Evolutionary conservation across 2,113 vertebrate species (phyloP), one percentile per base, ranked within the genome.

Genomic region (Fregetta grallaria): DNA sequence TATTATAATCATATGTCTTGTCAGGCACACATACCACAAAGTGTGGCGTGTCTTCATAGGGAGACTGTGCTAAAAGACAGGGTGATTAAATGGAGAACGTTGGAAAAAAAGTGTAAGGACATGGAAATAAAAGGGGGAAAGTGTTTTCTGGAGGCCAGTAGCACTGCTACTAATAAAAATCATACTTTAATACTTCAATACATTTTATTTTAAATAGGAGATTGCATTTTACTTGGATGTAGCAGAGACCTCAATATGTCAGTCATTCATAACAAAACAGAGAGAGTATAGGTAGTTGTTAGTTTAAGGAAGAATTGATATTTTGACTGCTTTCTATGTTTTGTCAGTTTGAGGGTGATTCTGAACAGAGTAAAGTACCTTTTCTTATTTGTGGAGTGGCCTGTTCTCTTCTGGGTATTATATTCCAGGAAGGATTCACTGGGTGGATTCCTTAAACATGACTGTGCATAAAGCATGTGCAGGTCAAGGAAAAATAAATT

Each of bases 401-500:
- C 45, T 62, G n/a, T 83, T 86, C n/a, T 93, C 40, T 89, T 66
- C 55, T 83, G 63, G 40, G 25, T 80, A 9, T 86, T 89, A 62
- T 86, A 74, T 89, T 77, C 73, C 73, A 81, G 52, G 55, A 62
- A 80, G 55, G 59, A 93, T 89, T 74, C 84, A 59, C 45, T 65
- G 72, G 26, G 40, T 38, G 14, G 44, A 65, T 83, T 94, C 79
- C 80, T 87, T 91, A 91, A 94, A 84, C 73, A 74, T 92, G 92
- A 75, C 81, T 68, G 55, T 74, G 78, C 47, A 87, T 93, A 93
- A 86, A 91, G 38, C 47, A 40, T 30, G 44, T 81, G 77, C 20
- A 91, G 84, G 90, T 90, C 61, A 84, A 84, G 65, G 47, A 42
- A 74, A 77, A 91, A 91, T 40, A 71, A 89, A 93, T 78, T 76